Base-by-base conservation (phyloP, 2,113 vertebrate genomes). In the Vicugna pacos region DNA sequence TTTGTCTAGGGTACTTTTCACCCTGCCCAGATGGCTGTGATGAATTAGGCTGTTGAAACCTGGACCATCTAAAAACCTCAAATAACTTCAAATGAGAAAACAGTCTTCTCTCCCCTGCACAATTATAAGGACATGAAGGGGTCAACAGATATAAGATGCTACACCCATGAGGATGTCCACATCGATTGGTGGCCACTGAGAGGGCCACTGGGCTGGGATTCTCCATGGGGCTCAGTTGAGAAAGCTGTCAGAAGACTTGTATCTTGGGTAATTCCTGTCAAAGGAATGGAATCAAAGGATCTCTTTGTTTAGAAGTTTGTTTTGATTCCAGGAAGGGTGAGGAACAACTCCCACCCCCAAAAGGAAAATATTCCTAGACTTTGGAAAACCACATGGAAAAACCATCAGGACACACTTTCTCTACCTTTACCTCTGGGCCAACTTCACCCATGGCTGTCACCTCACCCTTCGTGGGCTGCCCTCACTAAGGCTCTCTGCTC, bases 251-350 rank as follows among this genome's bases (percentile, higher is more conserved):
- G 80, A 11, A 35, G 48, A 28, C 15, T 9, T 35, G 56, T 32
- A 62, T 77, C 77, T 82, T 42, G 64, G 76, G 88, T 72, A 22
- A 3, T 42, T 69, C 56, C 77, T 79, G n/a, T 30, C 56, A 24
- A 65, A 50, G 58, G 70, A 73, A 60, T 73, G 48, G 50, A 28
- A 9, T 14, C 70, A 28, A 72, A 89, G 19, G 77, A 14, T 7
- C 48, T 12, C 20, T 92, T 96, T 95, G 94, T 88, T 93, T 46
- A 52, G 76, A 88, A 73, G 50, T 94, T 72, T 92, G 77, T 93
- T 96, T 92, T 88, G 88, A 65, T 65, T 94, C 64, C 96, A 94
- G 93, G 96, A 95, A 95, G 32, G 26, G 26, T 60, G 87, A 38
- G 54, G 46, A 65, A 58, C 20, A 79, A 9, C 35, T 79, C 35